Base-by-base conservation (phyloP, 1,140 invertebrate species). In the Trichonephila clavipes region DNA sequence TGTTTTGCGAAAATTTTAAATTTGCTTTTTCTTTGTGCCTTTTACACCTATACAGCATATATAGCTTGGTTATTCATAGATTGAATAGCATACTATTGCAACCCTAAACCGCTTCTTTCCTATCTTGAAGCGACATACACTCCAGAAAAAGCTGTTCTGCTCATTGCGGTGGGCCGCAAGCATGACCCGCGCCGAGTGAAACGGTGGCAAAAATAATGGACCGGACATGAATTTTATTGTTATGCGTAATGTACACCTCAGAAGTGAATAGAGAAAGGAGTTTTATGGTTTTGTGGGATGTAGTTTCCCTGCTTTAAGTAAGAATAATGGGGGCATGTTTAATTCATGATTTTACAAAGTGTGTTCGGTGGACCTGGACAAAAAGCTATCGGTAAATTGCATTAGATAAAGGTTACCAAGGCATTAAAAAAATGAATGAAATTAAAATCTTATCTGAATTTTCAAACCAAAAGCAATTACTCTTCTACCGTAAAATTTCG, bases 161-260 rank as follows among this genome's bases (percentile, higher is more conserved):
- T 24, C 83, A 61, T 77, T 61, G 83, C 83, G 83, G 83, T 85
- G 24, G 83, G 58, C 83, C 83, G 83, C 83, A 85, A 61, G 6
- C 24, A 12, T 85, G 83, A 85, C 51, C 83, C n/a, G 83, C 51
- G 28, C 2, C 44, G 12, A 61, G 44, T n/a, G 18, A 18, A 24
- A 51, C 51, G 51, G 51, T 51, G 51, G 51, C 51, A 51, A 58
- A 58, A 61, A 85, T 24, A 59, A 85, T 59, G 44, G 58, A 85
- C 58, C 51, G 83, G 83, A 85, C 44, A 18, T 10, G 44, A 59
- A 14, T 51, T 59, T 85, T 85, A 85, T 85, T 85, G n/a, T 85
- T 85, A 85, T 85, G 51, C 83, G 58, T 58, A 61, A 16, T 61
- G 58, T 14, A 85, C 83, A 61, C 12, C 18, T 59, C 82, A n/a